Conservation (phyloP, 92 coral and sea anemone species). For the Virgularia gustaviana region DNA sequence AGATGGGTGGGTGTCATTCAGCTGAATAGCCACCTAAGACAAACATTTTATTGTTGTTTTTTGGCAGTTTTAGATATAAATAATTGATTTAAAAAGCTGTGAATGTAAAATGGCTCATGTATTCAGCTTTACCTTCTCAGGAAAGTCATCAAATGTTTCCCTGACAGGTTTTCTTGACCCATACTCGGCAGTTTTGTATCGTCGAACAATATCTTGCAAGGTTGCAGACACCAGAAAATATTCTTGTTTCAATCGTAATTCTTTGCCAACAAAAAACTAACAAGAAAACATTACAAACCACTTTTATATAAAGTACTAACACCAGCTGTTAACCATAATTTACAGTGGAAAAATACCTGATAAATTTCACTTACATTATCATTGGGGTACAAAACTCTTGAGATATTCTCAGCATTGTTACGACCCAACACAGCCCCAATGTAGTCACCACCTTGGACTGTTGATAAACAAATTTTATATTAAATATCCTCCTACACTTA, state of each 20-base stretch:
- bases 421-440: conserved; percentile 92
- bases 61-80: too few species aligned
- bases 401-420: conserved; percentile 83
- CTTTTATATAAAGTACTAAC: too few species aligned
- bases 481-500: too few species aligned
- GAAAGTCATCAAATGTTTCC: conserved; percentile 59
- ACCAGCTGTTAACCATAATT: too few species aligned
- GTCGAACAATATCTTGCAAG: conserved; percentile 80
- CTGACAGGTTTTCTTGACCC: conserved; percentile 68
- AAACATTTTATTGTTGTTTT: too few species aligned
- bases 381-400: conserved; percentile 95
- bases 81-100: too few species aligned
- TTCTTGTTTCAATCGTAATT: conserved; percentile 83
- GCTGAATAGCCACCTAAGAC: conserved; percentile 97
- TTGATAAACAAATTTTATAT: too few species aligned
- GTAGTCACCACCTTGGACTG: conserved; percentile 97
- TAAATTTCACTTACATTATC: conserved; percentile 87
- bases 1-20: conserved; percentile 97
- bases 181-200: conserved; percentile 85
- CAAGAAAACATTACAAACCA: too few species aligned
- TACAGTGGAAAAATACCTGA: too few species aligned
- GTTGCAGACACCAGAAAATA: conserved; percentile 97
- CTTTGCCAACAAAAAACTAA: conserved; percentile 97
- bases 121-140: conserved; percentile 84
- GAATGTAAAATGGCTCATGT: too few species aligned